Evolutionary conservation across 2,888 invertebrate species (phyloP).

Genomic region (Phalera bucephala): DNA sequence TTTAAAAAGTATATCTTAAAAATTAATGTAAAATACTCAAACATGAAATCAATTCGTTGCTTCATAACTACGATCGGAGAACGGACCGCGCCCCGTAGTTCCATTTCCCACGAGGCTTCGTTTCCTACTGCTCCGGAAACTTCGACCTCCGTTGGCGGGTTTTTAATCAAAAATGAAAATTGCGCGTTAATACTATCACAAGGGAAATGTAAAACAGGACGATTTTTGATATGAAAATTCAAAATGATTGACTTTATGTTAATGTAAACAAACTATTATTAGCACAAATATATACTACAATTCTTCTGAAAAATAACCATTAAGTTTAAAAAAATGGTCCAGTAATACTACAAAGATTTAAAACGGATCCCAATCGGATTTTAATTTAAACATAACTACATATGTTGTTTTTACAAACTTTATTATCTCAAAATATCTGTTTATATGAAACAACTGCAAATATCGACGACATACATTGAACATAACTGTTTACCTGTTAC

Average conservation of each 20-base stretch:
- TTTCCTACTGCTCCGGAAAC: conserved; percentile 57
- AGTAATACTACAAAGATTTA: too few relatives aligned
- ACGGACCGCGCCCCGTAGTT: conserved; percentile 34
- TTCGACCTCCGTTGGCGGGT: conserved; percentile 47
- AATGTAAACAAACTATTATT: too few relatives aligned
- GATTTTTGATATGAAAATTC: too few relatives aligned
- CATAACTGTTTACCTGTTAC: conserved; percentile 89
- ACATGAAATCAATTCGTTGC: conserved; percentile 40
- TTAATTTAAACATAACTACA: conserved; percentile 25
- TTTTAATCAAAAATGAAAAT: conserved; percentile 66
- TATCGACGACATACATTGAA: conserved; percentile 9
- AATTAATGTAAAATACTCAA: conserved; percentile 26
- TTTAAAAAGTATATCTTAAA: too few relatives aligned
- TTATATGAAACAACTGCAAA: conserved; percentile 11
- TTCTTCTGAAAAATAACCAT: too few relatives aligned
- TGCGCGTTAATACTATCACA: conserved; percentile 32
- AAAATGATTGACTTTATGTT: too few relatives aligned
- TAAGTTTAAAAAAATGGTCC: too few relatives aligned
- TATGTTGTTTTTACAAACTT: conserved; percentile 22
- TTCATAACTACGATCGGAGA: conserved; percentile 20
- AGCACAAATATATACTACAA: too few relatives aligned
- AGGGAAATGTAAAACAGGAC: too few relatives aligned
- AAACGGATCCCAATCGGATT: conserved; percentile 38
- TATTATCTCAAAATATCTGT: conserved; percentile 18
- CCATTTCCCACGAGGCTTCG: conserved; percentile 60